Percentiles rank a stretch among this genome's conserved stretches.
phyloP scores from a whole-genome alignment of 2,888 invertebrate genomes.

The Cantharis flavilabris region DNA sequence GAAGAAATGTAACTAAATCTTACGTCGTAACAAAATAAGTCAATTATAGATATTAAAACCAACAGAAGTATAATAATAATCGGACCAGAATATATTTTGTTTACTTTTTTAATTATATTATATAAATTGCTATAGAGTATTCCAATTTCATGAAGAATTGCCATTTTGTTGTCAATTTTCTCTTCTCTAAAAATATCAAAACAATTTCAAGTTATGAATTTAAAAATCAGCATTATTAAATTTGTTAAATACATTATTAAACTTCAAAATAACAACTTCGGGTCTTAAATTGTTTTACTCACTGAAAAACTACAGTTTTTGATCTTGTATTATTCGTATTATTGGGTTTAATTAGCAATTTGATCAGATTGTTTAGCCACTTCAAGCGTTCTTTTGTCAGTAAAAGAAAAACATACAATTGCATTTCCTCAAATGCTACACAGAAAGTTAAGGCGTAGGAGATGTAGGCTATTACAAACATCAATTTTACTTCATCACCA shows the following conservation, averaged over 20 bases:
- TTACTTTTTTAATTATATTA: not conserved
- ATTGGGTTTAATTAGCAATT: not conserved
- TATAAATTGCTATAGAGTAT: constrained; percentile 2
- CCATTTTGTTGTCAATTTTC: not conserved
- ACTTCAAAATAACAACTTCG: not conserved
- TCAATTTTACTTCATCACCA: not conserved
- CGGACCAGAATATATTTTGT: not conserved
- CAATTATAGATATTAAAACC: not conserved
- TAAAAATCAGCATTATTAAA: no score
- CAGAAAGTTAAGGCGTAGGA: not conserved
- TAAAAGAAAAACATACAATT: not conserved
- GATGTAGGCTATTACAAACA: not conserved
- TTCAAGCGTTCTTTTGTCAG: not conserved
- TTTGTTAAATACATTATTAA: no score
- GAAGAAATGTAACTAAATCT: not conserved
- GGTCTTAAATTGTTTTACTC: not conserved
- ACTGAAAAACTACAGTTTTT: not conserved
- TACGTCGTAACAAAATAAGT: not conserved
- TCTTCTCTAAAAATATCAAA: not conserved
- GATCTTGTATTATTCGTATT: not conserved
- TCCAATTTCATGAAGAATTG: constrained; percentile 1
- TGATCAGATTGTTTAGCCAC: constrained; percentile 5
- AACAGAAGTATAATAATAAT: not conserved
- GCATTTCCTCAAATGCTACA: not conserved
- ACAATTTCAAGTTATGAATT: no score